Evolutionary conservation across 2,113 vertebrate species (phyloP), one percentile per base, ranked within the genome.

Genomic region (Strigops habroptila): DNA sequence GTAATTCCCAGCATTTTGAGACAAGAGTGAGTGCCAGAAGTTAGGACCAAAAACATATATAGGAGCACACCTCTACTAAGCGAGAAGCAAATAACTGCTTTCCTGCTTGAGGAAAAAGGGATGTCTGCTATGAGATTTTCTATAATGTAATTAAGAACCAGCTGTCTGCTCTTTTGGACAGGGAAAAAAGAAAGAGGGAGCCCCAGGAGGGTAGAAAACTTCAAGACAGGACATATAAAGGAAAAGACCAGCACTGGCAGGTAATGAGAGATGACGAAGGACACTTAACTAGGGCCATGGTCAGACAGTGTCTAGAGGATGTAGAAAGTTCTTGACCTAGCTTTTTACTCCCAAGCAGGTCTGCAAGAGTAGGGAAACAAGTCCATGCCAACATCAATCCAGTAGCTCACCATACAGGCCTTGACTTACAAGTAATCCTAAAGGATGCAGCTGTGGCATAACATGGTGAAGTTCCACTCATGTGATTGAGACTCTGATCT

Each of bases 401-500:
- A 16, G 10, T 39, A 79, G 48, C 28, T 60, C 43, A 23, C 53
- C 27, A 16, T 51, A 28, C 35, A 74, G 79, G n/a, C 51, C 83
- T 51, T 4, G 1, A 57, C 18, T 67, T 71, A 24, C 3, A 37
- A 6, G 76, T 77, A 68, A 64, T 35, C 39, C 39, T 16, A 39
- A 74, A 69, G 51, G 30, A 79, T 48, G 15, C 17, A 51, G 28
- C n/a, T 69, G 48, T 69, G n/a, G 6, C 18, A 14, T 57, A 65
- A 51, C 12, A 18, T 18, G 46, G 22, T 53, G 27, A 82, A 65
- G 55, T 64, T 82, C 35, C 31, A 37, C 6, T 3, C 37, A 30
- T 0, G 0, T 43, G 18, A 57, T 10, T 43, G 37, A 70, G 78
- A 70, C 17, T 37, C 41, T 9, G 51, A 37, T 14, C 15, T 48